These are phyloP conservation scores for Trachelus troglodyta DNA, from an alignment of 2,888 invertebrate genomes.

Conservation along the genomic window DNA sequence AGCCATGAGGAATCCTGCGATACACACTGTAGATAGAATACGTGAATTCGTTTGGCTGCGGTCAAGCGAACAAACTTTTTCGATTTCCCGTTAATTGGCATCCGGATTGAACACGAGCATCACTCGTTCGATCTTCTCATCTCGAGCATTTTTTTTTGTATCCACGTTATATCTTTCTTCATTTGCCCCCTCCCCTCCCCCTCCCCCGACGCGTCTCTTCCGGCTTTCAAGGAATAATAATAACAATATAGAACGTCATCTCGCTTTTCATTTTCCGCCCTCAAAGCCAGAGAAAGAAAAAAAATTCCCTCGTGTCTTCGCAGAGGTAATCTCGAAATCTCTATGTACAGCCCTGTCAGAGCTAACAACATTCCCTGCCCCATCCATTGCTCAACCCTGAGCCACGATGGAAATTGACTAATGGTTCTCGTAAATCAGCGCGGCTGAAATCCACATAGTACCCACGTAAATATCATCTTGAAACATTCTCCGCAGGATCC, in stretches of 20 bases:
- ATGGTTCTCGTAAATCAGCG: not conserved
- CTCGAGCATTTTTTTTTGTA: not conserved
- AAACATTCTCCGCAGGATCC: not conserved
- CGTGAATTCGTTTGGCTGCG: not conserved
- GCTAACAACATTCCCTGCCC: not conserved
- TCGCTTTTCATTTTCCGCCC: not conserved
- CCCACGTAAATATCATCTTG: not conserved
- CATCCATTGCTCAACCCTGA: not conserved
- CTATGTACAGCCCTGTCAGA: not conserved
- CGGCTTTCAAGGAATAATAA: not conserved
- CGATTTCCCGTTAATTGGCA: not conserved
- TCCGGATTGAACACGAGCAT: not conserved
- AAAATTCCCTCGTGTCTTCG: not conserved
- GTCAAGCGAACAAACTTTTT: not conserved
- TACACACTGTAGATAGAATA: not conserved
- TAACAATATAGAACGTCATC: not conserved
- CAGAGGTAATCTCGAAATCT: not conserved
- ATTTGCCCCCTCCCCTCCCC: not conserved
- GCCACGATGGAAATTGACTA: not conserved
- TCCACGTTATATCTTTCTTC: not conserved
- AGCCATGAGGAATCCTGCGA: not conserved
- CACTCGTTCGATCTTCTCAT: not conserved
- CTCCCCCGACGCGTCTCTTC: too few relatives aligned
- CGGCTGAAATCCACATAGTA: not conserved
- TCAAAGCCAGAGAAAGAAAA: not conserved